Evolutionary conservation across 2,888 invertebrate genomes (phyloP).

Genomic region (Plemyria rubiginata): DNA sequence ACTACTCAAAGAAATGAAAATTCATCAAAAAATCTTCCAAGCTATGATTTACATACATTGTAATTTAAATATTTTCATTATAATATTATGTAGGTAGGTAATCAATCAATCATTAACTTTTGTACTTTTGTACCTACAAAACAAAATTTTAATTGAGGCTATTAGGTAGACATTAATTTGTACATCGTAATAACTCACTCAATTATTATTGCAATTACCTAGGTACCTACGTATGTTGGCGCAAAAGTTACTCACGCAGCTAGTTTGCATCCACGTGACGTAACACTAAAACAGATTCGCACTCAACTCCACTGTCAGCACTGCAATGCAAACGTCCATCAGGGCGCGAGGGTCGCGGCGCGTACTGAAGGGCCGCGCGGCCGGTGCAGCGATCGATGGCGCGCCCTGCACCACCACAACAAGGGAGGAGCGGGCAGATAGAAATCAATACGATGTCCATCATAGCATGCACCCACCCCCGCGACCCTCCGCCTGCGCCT

Average conservation of each 20-base stretch:
- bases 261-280: conserved; percentile 66
- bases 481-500: conserved; percentile 82
- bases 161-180: conserved; percentile 25
- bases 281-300: conserved; percentile 54
- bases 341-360: conserved; percentile 69
- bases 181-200: conserved; percentile 36
- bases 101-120: conserved; percentile 6
- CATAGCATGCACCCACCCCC: conserved; percentile 87
- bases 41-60: neutral
- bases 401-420: conserved; percentile 80
- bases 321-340: conserved; percentile 51
- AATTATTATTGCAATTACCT: conserved; percentile 27
- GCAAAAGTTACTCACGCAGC: conserved; percentile 44
- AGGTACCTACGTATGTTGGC: no score
- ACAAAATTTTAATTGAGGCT: conserved; percentile 37
- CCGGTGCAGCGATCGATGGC: conserved; percentile 81
- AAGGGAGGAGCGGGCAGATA: conserved; percentile 84
- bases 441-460: conserved; percentile 86
- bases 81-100: conserved; percentile 3
- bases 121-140: conserved; percentile 16
- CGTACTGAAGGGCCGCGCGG: conserved; percentile 61
- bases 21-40: no score
- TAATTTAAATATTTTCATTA: conserved; percentile 6
- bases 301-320: conserved; percentile 60
- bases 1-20: no score